These are phyloP conservation scores for Cyanoderma ruficeps DNA, from an alignment of 2,113 vertebrate genomes.

Conservation along the genomic window DNA sequence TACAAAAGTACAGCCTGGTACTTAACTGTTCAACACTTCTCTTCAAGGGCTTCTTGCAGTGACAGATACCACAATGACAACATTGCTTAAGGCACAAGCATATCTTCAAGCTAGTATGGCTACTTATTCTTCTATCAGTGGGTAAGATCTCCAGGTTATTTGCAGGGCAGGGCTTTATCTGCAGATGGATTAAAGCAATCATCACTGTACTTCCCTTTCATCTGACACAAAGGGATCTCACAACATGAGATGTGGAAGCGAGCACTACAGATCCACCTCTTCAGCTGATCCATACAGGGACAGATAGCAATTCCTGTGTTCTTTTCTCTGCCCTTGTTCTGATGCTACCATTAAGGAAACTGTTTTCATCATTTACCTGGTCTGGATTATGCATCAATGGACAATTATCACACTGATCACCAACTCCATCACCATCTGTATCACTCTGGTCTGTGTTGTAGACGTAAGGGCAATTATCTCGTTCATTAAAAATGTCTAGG, in stretches of 20 bases:
- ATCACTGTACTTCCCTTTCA: not conserved
- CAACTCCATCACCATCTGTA: slow-evolving; percentile 92
- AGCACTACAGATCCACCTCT: not conserved
- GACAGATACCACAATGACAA: not conserved
- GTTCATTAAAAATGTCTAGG: slow-evolving; percentile 90
- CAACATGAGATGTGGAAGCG: not conserved
- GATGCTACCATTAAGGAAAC: not conserved
- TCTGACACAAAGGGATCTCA: not conserved
- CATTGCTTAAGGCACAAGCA: accelerated
- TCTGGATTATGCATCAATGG: slow-evolving; percentile 93
- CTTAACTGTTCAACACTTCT: not conserved
- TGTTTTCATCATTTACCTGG: slow-evolving; percentile 77
- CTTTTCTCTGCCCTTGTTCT: not conserved
- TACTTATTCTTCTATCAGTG: not conserved
- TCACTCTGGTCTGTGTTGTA: slow-evolving; percentile 97
- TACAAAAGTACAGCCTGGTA: not conserved
- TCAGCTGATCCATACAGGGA: not conserved
- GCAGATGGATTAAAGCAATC: not conserved
- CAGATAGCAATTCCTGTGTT: not conserved
- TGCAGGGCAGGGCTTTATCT: not conserved
- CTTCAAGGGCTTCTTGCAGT: not conserved
- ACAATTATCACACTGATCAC: slow-evolving; percentile 98
- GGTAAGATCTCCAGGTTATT: not conserved
- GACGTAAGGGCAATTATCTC: slow-evolving; percentile 94
- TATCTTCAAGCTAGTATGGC: not conserved